Percentiles rank a stretch among this genome's conserved stretches.
phyloP scores from a whole-genome alignment of 2,797 vertebrate species.

The Lithobates pipiens region DNA sequence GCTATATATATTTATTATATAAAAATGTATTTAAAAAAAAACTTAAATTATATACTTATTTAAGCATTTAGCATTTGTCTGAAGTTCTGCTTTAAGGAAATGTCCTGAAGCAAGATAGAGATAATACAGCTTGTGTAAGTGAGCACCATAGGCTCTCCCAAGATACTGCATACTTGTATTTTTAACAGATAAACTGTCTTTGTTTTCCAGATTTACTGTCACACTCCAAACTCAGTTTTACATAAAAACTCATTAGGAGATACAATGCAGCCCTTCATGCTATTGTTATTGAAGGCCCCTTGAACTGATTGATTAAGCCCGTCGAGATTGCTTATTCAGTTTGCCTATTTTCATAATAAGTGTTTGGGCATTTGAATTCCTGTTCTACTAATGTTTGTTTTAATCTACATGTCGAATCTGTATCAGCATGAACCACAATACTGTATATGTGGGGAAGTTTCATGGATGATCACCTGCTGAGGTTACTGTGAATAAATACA shows the following conservation, averaged over 20 bases:
- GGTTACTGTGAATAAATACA: constrained; percentile 40
- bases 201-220: background rate
- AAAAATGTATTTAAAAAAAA: too few relatives aligned
- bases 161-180: constrained; percentile 1
- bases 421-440: constrained; percentile 6
- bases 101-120: background rate
- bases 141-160: background rate
- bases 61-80: too few relatives aligned
- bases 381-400: constrained; percentile 47
- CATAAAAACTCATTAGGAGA: constrained; percentile 46
- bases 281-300: constrained; percentile 36
- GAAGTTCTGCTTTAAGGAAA: background rate
- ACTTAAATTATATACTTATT: too few relatives aligned
- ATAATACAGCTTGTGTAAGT: background rate
- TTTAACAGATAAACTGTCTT: constrained; percentile 29
- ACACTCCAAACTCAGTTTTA: constrained; percentile 22
- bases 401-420: constrained; percentile 40
- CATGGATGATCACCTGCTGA: constrained; percentile 28
- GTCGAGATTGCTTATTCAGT: constrained; percentile 39
- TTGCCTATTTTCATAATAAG: constrained; percentile 46
- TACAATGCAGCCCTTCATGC: constrained; percentile 35
- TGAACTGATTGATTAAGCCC: constrained; percentile 44
- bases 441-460: constrained; percentile 16
- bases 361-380: constrained; percentile 30
- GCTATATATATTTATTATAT: too few relatives aligned